Base-by-base conservation (phyloP, 2,797 vertebrate genomes). In the Hydrocynus forskahlii region DNA sequence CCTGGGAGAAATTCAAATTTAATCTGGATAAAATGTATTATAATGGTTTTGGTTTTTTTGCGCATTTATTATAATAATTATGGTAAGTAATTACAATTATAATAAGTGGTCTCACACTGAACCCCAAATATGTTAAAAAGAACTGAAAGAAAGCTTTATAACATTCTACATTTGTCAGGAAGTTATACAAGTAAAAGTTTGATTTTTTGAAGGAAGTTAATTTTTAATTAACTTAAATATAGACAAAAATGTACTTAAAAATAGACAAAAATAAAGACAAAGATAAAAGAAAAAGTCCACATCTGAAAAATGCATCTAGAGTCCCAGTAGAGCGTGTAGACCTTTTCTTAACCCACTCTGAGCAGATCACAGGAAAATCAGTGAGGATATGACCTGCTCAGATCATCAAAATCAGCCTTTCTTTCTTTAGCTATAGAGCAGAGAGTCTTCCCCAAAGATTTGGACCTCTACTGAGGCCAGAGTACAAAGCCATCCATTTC, bases 351-450 rank as follows among this genome's bases (percentile, higher is more conserved):
- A 69, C n/a, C 10, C 45, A 29, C 16, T 1, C 21, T 60, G 6
- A 35, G 6, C 35, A 2, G n/a, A 60, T 62, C 23, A 60, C 1
- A 40, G 29, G 5, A 50, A 67, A 77, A 21, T 75, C 6, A 52
- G 64, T 63, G 6, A 7, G 0, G 1, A 73, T 68, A 8, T 19
- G 38, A 19, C 12, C 5, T 60, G 57, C 25, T 66, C 48, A 23
- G 54, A 17, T 14, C 4, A 55, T 88, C 84, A 86, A 78, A 83
- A 88, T 86, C 76, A 70, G 78, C 86, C 79, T 84, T 73, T 80
- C 79, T 74, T 85, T 74, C 1, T 74, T 70, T 82, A 57, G 83
- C 66, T 54, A 79, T 55, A 74, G 59, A 57, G 9, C 74, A 14
- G 69, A 83, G 76, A 85, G 73, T 84, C 78, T 78, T 81, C 79